Percentiles rank a stretch among this genome's conserved stretches.
Conservation (phyloP, 2,888 invertebrate genomes). For the Auanema freiburgensis region DNA sequence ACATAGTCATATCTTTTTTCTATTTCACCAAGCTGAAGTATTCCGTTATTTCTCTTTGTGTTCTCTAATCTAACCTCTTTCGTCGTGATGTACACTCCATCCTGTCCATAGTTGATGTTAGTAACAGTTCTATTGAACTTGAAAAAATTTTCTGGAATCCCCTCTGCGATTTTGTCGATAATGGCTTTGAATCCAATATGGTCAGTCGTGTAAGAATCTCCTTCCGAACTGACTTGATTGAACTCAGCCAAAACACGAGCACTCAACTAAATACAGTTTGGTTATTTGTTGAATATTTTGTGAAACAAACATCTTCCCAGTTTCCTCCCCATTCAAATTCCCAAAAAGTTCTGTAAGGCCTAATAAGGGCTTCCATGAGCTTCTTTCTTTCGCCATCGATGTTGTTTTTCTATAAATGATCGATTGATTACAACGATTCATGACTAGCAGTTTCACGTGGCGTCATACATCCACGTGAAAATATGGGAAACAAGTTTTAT, state of each 20-base stretch:
- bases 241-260: slow-evolving; percentile 52
- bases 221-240: slow-evolving; percentile 52
- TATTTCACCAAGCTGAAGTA: slow-evolving; percentile 20
- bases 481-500: no score
- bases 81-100: slow-evolving; percentile 14
- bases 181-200: slow-evolving; percentile 54
- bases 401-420: slow-evolving; percentile 23
- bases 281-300: background rate
- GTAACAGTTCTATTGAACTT: slow-evolving; percentile 45
- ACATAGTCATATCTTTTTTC: slow-evolving; percentile 49
- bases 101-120: slow-evolving; percentile 42
- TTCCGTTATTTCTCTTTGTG: background rate
- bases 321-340: slow-evolving; percentile 61
- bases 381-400: slow-evolving; percentile 33
- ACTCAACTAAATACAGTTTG: slow-evolving; percentile 36
- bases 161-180: slow-evolving; percentile 39
- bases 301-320: slow-evolving; percentile 44
- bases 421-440: background rate
- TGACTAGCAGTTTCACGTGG: background rate
- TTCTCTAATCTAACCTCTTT: background rate
- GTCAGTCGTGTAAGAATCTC: slow-evolving; percentile 49
- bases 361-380: slow-evolving; percentile 50
- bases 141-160: slow-evolving; percentile 31
- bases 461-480: no score
- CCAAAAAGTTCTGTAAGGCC: slow-evolving; percentile 53